phyloP scores from a whole-genome alignment of 2,888 invertebrate species.

The Sarcophaga subvicina region DNA sequence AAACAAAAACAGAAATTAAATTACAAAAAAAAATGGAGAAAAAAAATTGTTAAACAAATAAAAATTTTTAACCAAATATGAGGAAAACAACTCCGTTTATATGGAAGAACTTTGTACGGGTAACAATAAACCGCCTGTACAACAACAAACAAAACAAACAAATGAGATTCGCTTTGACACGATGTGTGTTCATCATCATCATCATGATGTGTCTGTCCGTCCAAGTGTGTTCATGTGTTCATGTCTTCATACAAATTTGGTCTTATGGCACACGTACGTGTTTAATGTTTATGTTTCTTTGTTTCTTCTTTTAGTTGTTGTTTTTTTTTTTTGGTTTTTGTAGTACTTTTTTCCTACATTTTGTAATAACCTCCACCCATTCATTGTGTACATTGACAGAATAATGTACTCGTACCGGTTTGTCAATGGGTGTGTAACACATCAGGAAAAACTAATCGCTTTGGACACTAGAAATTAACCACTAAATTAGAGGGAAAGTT shows the following conservation, averaged over 20 bases:
- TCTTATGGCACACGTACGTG: constrained; percentile 61
- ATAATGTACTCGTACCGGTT: not conserved
- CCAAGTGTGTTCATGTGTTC: constrained; percentile 11
- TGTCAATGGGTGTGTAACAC: not conserved
- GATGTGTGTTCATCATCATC: not conserved
- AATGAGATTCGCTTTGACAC: constrained; percentile 1
- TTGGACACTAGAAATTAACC: not conserved
- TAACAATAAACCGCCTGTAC: constrained; percentile 35
- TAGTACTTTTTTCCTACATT: not conserved
- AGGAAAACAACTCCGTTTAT: constrained; percentile 47
- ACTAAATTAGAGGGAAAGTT: not conserved
- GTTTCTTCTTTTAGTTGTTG: not conserved
- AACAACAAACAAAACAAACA: not conserved
- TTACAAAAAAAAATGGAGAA: not conserved
- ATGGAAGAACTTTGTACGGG: constrained; percentile 57
- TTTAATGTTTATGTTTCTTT: constrained; percentile 22
- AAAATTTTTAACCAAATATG: constrained; percentile 47
- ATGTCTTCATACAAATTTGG: constrained; percentile 56
- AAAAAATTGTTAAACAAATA: constrained; percentile 25
- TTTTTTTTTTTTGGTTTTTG: not conserved
- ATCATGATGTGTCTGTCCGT: too few species aligned
- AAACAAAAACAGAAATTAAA: not conserved
- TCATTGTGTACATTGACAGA: not conserved
- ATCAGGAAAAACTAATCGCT: not conserved
- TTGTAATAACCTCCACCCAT: not conserved